phyloP scores from a whole-genome alignment of 2,113 vertebrate genomes.

The Archocentrus centrarchus region DNA sequence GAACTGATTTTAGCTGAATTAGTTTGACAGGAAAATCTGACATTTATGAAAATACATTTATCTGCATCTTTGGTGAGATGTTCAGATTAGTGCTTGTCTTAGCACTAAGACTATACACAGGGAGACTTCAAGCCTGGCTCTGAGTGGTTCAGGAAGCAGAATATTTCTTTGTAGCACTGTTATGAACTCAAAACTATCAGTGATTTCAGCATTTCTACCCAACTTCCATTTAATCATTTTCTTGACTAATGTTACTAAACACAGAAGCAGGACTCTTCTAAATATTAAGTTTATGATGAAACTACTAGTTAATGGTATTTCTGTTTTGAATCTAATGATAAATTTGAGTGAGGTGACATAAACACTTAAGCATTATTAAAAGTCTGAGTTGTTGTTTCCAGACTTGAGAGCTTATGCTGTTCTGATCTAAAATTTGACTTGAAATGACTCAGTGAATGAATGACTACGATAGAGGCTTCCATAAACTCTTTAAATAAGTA shows the following conservation, averaged over 20 bases:
- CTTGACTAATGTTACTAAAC: neutral
- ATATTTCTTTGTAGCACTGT: neutral
- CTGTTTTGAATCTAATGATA: neutral
- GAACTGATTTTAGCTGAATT: neutral
- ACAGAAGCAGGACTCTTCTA: neutral
- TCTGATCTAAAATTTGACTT: neutral
- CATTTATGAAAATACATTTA: neutral
- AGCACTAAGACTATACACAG: constrained; percentile 3
- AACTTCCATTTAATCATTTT: neutral
- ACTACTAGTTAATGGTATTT: neutral
- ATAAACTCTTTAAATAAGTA: too few species aligned
- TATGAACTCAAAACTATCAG: neutral
- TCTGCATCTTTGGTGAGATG: neutral
- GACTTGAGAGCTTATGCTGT: neutral
- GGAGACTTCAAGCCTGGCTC: neutral
- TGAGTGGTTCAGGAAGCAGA: neutral
- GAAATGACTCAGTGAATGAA: neutral
- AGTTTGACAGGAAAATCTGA: neutral
- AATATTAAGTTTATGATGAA: neutral
- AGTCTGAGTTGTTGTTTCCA: neutral
- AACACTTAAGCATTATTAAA: neutral
- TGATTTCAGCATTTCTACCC: neutral
- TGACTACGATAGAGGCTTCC: neutral
- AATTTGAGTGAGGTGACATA: neutral
- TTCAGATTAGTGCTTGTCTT: neutral